Percentiles rank a stretch among this genome's conserved stretches.
Evolutionary conservation across 1,140 invertebrate genomes (phyloP).

Genomic region (Cydia amplana): DNA sequence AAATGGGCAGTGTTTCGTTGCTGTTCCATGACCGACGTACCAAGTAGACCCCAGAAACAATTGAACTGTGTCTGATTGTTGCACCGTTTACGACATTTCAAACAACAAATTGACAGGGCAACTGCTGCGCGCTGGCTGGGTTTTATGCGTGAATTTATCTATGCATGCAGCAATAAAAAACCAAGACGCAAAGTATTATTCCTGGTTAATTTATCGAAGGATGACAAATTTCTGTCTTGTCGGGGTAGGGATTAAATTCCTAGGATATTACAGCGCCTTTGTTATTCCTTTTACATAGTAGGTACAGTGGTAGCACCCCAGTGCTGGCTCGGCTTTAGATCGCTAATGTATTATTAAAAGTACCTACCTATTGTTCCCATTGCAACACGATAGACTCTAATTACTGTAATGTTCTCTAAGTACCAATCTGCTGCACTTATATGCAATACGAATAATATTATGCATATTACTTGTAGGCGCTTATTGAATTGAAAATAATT

Average conservation of each 20-base stretch:
- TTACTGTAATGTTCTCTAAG: conserved; percentile 54
- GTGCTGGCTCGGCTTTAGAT: neutral
- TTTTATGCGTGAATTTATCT: conserved; percentile 44
- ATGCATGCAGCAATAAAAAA: neutral
- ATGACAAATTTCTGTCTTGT: too few species aligned
- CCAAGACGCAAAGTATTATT: neutral
- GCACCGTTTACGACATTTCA: conserved; percentile 21
- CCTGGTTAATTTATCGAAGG: too few species aligned
- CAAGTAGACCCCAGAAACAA: conserved; percentile 26
- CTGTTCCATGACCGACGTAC: neutral
- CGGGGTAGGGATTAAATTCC: too few species aligned
- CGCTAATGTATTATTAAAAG: conserved; percentile 45
- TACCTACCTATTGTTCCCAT: conserved; percentile 53
- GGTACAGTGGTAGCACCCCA: neutral
- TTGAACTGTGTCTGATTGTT: conserved; percentile 25
- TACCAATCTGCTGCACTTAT: conserved; percentile 10
- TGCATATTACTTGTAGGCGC: conserved; percentile 27
- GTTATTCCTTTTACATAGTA: too few species aligned
- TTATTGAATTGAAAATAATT: conserved; percentile 31
- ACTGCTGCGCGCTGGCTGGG: conserved; percentile 41
- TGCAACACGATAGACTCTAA: conserved; percentile 68
- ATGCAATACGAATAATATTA: conserved; percentile 32
- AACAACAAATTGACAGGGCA: conserved; percentile 35
- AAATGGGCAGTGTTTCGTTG: neutral
- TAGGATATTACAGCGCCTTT: too few species aligned